These are phyloP conservation scores for Panopea generosa DNA, from an alignment of 2,888 invertebrate species.

Conservation along the genomic window DNA sequence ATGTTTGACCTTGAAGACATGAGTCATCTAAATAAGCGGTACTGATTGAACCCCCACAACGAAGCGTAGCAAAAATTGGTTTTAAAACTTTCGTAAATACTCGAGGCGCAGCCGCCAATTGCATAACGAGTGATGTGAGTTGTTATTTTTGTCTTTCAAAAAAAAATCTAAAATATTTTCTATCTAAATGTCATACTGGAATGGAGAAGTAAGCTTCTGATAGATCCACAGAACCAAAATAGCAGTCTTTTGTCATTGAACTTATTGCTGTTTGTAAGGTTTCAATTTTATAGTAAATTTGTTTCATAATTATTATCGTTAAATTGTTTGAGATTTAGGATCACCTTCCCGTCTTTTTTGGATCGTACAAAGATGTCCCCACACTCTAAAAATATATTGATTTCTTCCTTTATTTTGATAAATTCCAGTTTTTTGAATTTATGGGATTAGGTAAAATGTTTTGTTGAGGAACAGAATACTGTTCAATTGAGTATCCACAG, in stretches of 20 bases:
- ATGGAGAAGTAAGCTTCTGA: constrained; percentile 48
- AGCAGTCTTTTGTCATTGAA: constrained; percentile 33
- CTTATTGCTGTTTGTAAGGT: constrained; percentile 35
- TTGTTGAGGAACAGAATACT: constrained; percentile 15
- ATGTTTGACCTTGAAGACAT: too few species aligned
- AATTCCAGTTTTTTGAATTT: constrained; percentile 12
- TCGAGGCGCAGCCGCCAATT: constrained; percentile 23
- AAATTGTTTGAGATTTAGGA: constrained; percentile 51
- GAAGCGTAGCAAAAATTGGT: constrained; percentile 37
- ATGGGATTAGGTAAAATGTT: constrained; percentile 8
- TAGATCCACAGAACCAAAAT: constrained; percentile 46
- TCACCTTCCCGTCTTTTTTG: constrained; percentile 34
- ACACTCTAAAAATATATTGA: constrained; percentile 9
- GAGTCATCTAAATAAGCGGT: too few species aligned
- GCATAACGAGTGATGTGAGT: constrained; percentile 29
- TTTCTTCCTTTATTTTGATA: constrained; percentile 13
- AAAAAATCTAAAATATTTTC: too few species aligned
- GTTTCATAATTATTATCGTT: constrained; percentile 36
- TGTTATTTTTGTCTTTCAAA: too few species aligned
- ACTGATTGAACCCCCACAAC: constrained; percentile 23
- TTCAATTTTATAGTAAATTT: constrained; percentile 52
- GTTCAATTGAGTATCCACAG: constrained; percentile 19
- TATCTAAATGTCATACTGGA: constrained; percentile 16
- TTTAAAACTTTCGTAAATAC: constrained; percentile 52
- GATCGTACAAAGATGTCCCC: constrained; percentile 37